Evolutionary conservation across 2,797 vertebrate species (phyloP), one percentile per base, ranked within the genome.

Genomic region (Labeo calbasu): DNA sequence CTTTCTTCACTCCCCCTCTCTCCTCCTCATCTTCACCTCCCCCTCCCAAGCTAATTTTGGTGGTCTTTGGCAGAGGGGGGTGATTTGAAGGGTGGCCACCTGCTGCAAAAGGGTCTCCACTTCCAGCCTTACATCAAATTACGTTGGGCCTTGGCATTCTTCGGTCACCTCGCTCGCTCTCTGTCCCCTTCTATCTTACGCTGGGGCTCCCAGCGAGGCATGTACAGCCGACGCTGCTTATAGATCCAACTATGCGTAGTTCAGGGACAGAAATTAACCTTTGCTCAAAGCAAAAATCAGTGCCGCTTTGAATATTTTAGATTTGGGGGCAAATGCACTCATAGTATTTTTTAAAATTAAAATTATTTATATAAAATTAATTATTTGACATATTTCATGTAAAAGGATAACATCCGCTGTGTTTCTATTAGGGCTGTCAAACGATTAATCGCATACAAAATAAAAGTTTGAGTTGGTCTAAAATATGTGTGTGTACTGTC

Each of bases 61-160:
- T 55, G 51, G 72, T 83, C 85, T 85, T 81, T 89, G 88, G 86
- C 86, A 82, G 84, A 81, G 81, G 84, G 78, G 76, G 86, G 84
- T 89, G 86, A 89, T 87, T 89, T 89, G 88, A 87, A 85, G 88
- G 70, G 84, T 83, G 75, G 84, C 77, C 88, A 89, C 88, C 88
- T 89, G 88, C 86, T 87, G 86, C 76, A 46, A 81, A 77, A 82
- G 76, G 50, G 79, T 85, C 86, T 89, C 88, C 86, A 55, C 88
- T 89, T 89, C 88, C 86, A 84, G 40, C 17, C 84, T 86, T 87
- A 89, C 86, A 88, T 88, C 88, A 89, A 87, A 87, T 89, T 89
- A 87, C 86, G 68, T 89, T 76, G 86, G 84, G 55, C 79, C 85
- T 83, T 86, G 68, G 87, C 85, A 88, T 88, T 88, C 83, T 88